Base-by-base conservation (phyloP, 2,888 invertebrate genomes). In the Cryptus viduatorius region DNA sequence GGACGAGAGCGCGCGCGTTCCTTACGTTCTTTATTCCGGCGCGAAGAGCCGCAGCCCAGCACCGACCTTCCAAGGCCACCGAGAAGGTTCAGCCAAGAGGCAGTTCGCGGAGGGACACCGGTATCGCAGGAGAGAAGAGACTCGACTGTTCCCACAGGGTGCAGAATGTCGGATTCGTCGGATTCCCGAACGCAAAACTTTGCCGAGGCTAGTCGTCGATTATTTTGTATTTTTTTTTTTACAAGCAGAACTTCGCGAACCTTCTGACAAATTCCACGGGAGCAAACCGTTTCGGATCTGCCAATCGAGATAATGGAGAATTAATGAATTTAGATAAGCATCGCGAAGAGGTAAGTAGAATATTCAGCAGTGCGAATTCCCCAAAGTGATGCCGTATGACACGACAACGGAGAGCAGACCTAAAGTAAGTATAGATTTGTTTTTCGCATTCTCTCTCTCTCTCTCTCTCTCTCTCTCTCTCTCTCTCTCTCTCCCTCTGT, bases 61-160 rank as follows among this genome's bases (percentile, higher is more conserved):
- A 82, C 73, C 87, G 87, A 87, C 87, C 87, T 87, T 87, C 85
- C 85, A 87, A 87, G 87, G 87, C 86, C 87, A 87, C 85, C 73
- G 81, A 81, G 81, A 73, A 84, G 68, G 61, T 72, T 68, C 80
- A 53, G n/a, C 14, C 42, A 65, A 14, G 69, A 14, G 53, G 8
- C 50, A 31, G 65, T 1, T 24, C 44, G 75, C 50, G 31, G 61
- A 46, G 44, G 5, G 44, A 53, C n/a, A 64, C 44, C 56, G 24
- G n/a, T 16, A 44, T 19, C 24, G n/a, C 56, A 56, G 56, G 64
- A 67, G 65, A 37, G 61, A 64, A 4, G 44, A n/a, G 67, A 16
- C n/a, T 37, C 14, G 31, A 48, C 46, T 37, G 65, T 79, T 44
- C 82, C 67, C 46, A 29, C 69, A 46, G 75, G 79, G 82, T 85